Base-by-base conservation (phyloP, 92 coral and sea anemone species). In the Meandrina meandrites region DNA sequence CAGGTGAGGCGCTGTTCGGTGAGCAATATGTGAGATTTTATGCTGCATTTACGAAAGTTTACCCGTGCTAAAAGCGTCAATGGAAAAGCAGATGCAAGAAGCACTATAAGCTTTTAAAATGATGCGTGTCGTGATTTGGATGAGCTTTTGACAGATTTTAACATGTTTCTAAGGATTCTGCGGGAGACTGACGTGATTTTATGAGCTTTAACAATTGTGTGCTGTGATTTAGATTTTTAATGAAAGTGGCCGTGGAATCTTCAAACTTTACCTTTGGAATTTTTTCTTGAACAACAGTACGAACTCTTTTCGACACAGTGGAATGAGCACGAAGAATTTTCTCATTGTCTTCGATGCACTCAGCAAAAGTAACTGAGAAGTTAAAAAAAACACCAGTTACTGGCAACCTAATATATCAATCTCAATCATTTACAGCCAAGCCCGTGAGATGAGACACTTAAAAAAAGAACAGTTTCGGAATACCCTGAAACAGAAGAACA, bases 261-360 rank as follows among this genome's bases (percentile, higher is more conserved):
- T 28, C 22, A 28, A 74, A 50, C 71, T 54, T 78, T 85, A 85
- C 88, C 88, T 85, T 85, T 42, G 88, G 75, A 21, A 77, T 79
- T 35, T 85, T 85, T 79, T 77, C 82, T 48, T 76, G 76, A 69
- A 85, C 83, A 78, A 85, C 88, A 60, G 88, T 85, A 31, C 82
- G 83, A 77, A 85, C 83, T 78, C 88, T 30, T 77, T 85, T 85
- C 8, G 88, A 85, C 66, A 85, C 82, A 13, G 82, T 77, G 72
- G 89, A 79, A 30, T 86, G 89, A 69, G 89, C 58, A 34, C 89
- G 85, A 18, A 79, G 89, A 72, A 86, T 86, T 71, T 78, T 79
- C 80, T 86, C 89, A 86, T 86, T 80, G 71, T 79, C 89, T 86
- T 79, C 85, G 22, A 79, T 79, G 76, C 89, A 86, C 79, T 86